Conservation (phyloP, 2,888 invertebrate species). For the Drosophila kambysellisi region DNA sequence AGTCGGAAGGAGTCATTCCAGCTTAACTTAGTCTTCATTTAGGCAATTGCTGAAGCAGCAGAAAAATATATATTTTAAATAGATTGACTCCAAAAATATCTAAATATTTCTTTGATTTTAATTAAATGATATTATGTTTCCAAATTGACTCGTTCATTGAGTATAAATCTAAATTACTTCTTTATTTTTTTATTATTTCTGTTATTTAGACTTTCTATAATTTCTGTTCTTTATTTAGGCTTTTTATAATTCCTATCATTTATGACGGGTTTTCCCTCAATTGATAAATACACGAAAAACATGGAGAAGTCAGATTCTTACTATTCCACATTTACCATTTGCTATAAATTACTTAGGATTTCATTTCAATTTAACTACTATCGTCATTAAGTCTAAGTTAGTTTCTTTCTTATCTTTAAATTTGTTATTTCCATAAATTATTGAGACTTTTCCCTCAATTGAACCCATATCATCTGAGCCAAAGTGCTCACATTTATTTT, state of each 20-base stretch:
- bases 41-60: background rate
- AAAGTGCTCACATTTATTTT: conserved; percentile 13
- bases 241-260: background rate
- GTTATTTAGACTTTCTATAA: too few species aligned
- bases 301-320: background rate
- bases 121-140: too few species aligned
- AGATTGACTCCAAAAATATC: background rate
- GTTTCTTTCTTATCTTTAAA: background rate
- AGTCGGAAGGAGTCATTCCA: background rate
- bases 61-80: background rate
- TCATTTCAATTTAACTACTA: background rate
- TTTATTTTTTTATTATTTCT: too few species aligned
- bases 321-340: background rate
- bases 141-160: too few species aligned
- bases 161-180: too few species aligned
- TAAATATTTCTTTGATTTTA: background rate
- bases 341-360: background rate
- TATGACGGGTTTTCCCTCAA: background rate
- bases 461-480: background rate
- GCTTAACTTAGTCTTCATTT: background rate
- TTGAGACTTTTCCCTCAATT: background rate
- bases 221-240: background rate
- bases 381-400: too few species aligned
- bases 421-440: background rate
- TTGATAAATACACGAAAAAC: background rate